A percentile compares a stretch with the other conserved stretches of the same genome.
These are phyloP conservation scores for Agrotis segetum DNA, from an alignment of 2,888 invertebrate species.

Conservation along the genomic window DNA sequence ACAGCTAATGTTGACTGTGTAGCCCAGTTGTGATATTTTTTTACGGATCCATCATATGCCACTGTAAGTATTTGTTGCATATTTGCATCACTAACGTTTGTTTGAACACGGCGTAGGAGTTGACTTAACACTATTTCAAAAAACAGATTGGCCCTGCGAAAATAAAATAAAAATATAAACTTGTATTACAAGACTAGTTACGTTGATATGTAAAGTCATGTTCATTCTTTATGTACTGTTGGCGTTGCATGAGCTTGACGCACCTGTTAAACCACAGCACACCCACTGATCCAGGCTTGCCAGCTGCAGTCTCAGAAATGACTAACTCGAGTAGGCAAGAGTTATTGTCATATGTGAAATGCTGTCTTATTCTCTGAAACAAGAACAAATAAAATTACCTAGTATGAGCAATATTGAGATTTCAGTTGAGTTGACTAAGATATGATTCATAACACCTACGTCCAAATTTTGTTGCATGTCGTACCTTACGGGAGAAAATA, in stretches of 20 bases:
- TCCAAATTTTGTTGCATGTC: constrained; percentile 95
- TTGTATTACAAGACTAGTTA: neutral
- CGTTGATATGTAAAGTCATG: no score
- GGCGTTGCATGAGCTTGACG: neutral
- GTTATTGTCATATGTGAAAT: constrained; percentile 88
- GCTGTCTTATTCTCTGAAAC: constrained; percentile 92
- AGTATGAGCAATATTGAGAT: neutral
- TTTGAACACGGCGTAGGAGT: constrained; percentile 87
- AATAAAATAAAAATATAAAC: neutral
- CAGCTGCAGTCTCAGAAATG: constrained; percentile 90
- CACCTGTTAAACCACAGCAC: constrained; percentile 95
- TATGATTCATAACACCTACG: constrained; percentile 84
- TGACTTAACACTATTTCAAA: constrained; percentile 91
- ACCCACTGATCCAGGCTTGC: constrained; percentile 91
- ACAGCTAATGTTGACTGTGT: constrained; percentile 94
- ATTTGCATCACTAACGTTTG: constrained; percentile 87
- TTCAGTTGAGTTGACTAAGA: neutral
- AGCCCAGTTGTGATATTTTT: constrained; percentile 94
- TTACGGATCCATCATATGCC: constrained; percentile 93
- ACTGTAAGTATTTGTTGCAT: constrained; percentile 92
- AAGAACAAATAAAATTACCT: neutral
- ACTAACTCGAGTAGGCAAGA: constrained; percentile 93
- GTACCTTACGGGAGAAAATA: constrained; percentile 93
- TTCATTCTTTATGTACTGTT: no score
- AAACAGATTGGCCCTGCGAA: constrained; percentile 92